Base-by-base conservation (phyloP, 1,140 invertebrate genomes). In the Harpegnathos saltator region DNA sequence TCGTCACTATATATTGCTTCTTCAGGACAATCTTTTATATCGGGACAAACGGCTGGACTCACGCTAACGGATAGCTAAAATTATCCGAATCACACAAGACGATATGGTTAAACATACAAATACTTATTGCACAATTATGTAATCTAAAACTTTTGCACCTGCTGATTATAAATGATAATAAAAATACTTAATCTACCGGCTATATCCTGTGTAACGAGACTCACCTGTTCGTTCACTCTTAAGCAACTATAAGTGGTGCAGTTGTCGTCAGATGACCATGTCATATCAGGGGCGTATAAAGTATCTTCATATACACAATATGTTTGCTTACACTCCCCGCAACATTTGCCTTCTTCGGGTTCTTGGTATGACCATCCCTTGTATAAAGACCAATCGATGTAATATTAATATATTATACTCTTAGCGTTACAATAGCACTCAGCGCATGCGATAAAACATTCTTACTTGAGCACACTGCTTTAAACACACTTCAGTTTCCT, bases 241-340 rank as follows among this genome's bases (percentile, higher is more conserved):
- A 95, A 92, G 85, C 96, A 97, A 33, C 93, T 91, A 86, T 93
- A 97, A 29, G 93, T 95, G 1, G 96, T 97, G 89, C 97, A 97
- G 87, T 96, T 96, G 90, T 97, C 96, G 0, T 88, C 81, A 0
- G 96, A 96, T 29, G 91, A 93, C 97, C 97, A 97, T 1, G 86
- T 93, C 0, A 94, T 90, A 89, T 92, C 94, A 17, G 95, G 91
- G 48, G 95, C 90, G 56, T 96, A 95, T 0, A 96, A 81, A 11
- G 93, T 92, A 2, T 95, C 95, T 0, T 95, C 95, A 17, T 96
- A 92, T 0, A 97, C 90, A 85, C 97, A 98, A 33, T 94, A 94
- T 0, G 94, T 93, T 92, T 96, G 96, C 26, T 95, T 91, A 82
- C 97, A 98, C 77, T 95, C 93, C 3, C 97, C 97, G 88, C 97